Evolutionary conservation across 2,797 vertebrate species (phyloP).

Genomic region (Amblyraja radiata): DNA sequence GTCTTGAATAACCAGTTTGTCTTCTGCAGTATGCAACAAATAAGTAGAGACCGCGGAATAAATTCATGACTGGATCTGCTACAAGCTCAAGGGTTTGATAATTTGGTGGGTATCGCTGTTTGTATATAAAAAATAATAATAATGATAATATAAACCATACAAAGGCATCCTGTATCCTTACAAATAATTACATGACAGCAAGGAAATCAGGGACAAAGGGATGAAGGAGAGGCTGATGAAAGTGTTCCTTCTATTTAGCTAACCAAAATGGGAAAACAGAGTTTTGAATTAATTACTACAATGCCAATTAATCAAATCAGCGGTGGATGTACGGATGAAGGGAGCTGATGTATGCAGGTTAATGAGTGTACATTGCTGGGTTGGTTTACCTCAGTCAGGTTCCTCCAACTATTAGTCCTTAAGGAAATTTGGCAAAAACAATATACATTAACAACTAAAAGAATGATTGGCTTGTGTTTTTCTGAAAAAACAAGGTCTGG

Average conservation of each 20-base stretch:
- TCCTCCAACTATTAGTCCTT: neutral
- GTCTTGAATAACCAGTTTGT: neutral
- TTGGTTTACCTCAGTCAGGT: neutral
- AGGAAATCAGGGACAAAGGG: neutral
- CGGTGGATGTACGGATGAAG: neutral
- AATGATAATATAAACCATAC: neutral
- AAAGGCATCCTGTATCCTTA: neutral
- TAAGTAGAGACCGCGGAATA: neutral
- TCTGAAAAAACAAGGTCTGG: neutral
- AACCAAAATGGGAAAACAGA: neutral
- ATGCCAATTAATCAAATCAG: slow-evolving; percentile 22
- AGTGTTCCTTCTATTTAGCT: neutral
- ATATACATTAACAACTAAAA: neutral
- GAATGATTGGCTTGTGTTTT: neutral
- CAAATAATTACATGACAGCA: neutral
- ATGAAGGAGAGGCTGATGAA: neutral
- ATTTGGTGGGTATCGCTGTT: neutral
- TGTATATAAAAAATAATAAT: too few species aligned
- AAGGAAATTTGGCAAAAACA: slow-evolving; percentile 20
- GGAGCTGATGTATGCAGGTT: slow-evolving; percentile 13
- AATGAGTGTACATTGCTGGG: neutral
- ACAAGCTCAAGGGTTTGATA: neutral
- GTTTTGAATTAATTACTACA: slow-evolving; percentile 4
- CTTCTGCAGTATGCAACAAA: neutral
- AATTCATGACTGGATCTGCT: neutral